phyloP scores from a whole-genome alignment of 2,888 invertebrate species.

The Drosophila recens region DNA sequence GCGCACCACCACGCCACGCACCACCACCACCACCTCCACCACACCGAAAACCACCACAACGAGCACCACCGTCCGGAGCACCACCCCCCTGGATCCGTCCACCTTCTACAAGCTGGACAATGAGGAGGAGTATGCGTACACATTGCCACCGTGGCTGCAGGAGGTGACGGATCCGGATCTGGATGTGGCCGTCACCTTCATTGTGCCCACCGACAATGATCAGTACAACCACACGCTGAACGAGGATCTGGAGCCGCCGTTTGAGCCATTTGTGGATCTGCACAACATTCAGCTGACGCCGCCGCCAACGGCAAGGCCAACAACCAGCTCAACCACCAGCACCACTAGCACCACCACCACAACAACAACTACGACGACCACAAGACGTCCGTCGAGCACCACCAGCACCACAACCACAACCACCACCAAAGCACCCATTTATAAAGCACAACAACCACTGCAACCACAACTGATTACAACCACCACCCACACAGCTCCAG shows the following conservation, averaged over 20 bases:
- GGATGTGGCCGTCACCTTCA: conserved; percentile 82
- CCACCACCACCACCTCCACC: conserved; percentile 26
- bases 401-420: conserved; percentile 38
- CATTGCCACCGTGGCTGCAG: conserved; percentile 82
- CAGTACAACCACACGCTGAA: conserved; percentile 82
- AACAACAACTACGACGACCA: conserved; percentile 57
- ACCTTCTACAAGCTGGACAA: conserved; percentile 71
- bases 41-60: conserved; percentile 33
- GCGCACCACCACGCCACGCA: conserved; percentile 35
- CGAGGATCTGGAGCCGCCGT: conserved; percentile 80
- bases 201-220: conserved; percentile 81
- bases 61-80: conserved; percentile 50
- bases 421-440: conserved; percentile 47
- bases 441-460: conserved; percentile 37
- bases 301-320: conserved; percentile 51
- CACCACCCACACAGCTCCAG: conserved; percentile 57
- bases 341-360: conserved; percentile 40
- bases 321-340: conserved; percentile 11
- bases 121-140: conserved; percentile 77
- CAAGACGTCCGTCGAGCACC: conserved; percentile 54
- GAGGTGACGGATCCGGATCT: conserved; percentile 83
- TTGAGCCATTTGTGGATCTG: conserved; percentile 82
- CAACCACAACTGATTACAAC: conserved; percentile 41
- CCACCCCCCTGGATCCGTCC: conserved; percentile 65
- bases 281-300: conserved; percentile 71